These are phyloP conservation scores for Thamnaconus septentrionalis DNA, from an alignment of 2,113 vertebrate species.

Conservation along the genomic window DNA sequence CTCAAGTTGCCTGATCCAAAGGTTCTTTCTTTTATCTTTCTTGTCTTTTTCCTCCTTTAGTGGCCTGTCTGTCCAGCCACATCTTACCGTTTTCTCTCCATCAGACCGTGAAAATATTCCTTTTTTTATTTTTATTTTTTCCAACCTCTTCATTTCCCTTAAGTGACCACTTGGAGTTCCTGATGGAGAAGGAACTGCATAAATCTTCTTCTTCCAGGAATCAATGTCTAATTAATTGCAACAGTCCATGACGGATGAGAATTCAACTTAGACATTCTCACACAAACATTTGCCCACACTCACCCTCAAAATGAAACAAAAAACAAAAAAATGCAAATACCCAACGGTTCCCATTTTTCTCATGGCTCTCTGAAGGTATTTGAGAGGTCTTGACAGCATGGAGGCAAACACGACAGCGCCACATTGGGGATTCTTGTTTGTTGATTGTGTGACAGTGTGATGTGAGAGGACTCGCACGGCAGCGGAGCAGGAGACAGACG, in stretches of 20 bases:
- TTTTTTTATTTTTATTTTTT: no score
- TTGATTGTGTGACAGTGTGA: neutral
- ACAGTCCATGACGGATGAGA: constrained; percentile 44
- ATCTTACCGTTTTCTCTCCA: constrained; percentile 13
- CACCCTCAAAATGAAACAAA: no score
- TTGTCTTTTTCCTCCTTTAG: no score
- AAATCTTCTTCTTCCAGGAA: constrained; percentile 31
- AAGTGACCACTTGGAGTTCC: constrained; percentile 8
- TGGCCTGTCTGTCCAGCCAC: constrained; percentile 3
- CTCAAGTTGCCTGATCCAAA: no score
- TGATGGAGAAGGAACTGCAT: constrained; percentile 10
- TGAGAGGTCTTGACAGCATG: constrained; percentile 27
- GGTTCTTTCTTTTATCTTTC: no score
- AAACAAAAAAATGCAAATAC: constrained; percentile 32
- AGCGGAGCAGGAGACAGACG: constrained; percentile 8
- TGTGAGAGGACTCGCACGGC: neutral
- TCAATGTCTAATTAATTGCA: constrained; percentile 59
- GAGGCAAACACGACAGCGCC: constrained; percentile 8
- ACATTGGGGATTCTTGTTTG: neutral
- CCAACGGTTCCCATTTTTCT: constrained; percentile 38
- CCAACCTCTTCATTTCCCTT: neutral
- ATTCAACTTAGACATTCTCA: constrained; percentile 45
- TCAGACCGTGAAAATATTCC: constrained; percentile 9
- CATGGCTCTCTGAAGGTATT: constrained; percentile 34
- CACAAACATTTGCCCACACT: constrained; percentile 12